These are phyloP conservation scores for Microtus ochrogaster DNA, from an alignment of 2,113 vertebrate species.

Conservation along the genomic window DNA sequence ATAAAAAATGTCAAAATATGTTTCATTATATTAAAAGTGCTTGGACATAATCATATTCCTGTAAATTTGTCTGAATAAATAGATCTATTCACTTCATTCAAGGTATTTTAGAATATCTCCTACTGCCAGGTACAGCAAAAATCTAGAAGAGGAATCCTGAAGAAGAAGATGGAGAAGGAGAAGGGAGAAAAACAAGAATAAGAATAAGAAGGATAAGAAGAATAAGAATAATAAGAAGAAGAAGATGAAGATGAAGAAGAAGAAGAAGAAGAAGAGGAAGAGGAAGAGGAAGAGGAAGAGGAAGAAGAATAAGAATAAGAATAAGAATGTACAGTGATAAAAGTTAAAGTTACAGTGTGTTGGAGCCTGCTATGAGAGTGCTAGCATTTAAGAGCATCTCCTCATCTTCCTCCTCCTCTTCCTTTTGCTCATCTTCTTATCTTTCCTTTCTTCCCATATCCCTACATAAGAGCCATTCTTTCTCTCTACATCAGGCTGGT, in stretches of 20 bases:
- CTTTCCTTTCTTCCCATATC: too few relatives aligned
- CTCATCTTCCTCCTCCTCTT: too few relatives aligned
- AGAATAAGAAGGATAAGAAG: too few relatives aligned
- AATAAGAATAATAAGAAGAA: too few relatives aligned
- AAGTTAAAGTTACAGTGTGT: fast-evolving
- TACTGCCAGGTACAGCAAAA: background rate
- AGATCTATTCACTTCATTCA: background rate
- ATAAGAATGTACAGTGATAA: too few relatives aligned
- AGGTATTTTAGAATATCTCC: background rate
- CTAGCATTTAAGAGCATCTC: background rate
- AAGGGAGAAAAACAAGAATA: too few relatives aligned
- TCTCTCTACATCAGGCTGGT: background rate
- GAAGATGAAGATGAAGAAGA: too few relatives aligned
- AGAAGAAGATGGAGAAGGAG: too few relatives aligned
- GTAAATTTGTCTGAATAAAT: background rate
- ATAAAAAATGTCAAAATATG: slow-evolving; percentile 29
- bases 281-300: too few relatives aligned
- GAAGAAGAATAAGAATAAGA: too few relatives aligned
- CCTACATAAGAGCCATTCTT: background rate
- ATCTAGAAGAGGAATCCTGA: background rate
- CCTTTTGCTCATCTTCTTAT: background rate
- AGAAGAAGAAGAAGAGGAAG: too few relatives aligned
- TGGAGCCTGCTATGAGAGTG: fast-evolving
- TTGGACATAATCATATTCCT: background rate
- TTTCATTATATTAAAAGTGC: slow-evolving; percentile 35